Conservation (phyloP, 2,888 invertebrate genomes). For the Platypus cylindrus region DNA sequence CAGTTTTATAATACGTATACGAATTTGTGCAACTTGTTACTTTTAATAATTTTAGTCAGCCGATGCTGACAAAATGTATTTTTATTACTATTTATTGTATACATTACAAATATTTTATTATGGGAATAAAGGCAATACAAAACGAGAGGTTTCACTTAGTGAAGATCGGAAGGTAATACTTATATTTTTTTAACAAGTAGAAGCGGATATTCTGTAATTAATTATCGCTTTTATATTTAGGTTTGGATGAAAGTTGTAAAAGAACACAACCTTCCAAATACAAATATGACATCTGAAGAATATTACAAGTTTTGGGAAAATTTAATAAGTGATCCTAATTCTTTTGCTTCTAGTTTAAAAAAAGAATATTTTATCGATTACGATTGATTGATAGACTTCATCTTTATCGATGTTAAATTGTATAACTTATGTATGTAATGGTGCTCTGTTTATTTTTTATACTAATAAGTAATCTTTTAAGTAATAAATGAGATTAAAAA, state of each 20-base stretch:
- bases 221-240: constrained; percentile 30
- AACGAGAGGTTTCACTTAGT: constrained; percentile 27
- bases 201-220: too few relatives aligned
- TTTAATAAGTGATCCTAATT: constrained; percentile 28
- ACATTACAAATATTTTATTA: constrained; percentile 35
- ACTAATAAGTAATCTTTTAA: too few relatives aligned
- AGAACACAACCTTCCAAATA: constrained; percentile 31
- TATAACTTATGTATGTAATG: too few relatives aligned
- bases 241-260: constrained; percentile 38
- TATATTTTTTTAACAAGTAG: too few relatives aligned
- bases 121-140: constrained; percentile 35
- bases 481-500: too few relatives aligned
- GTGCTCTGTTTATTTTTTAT: too few relatives aligned
- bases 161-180: constrained; percentile 31
- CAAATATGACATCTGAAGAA: constrained; percentile 34
- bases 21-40: constrained; percentile 3
- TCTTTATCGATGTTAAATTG: too few relatives aligned
- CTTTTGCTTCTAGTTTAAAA: constrained; percentile 14
- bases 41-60: constrained; percentile 29
- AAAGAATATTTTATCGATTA: constrained; percentile 14
- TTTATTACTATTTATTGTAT: constrained; percentile 42
- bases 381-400: constrained; percentile 6
- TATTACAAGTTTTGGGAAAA: constrained; percentile 40
- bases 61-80: constrained; percentile 41
- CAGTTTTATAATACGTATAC: not conserved